Base-by-base conservation (phyloP, 2,888 invertebrate species). In the Meiosimyza decipiens region DNA sequence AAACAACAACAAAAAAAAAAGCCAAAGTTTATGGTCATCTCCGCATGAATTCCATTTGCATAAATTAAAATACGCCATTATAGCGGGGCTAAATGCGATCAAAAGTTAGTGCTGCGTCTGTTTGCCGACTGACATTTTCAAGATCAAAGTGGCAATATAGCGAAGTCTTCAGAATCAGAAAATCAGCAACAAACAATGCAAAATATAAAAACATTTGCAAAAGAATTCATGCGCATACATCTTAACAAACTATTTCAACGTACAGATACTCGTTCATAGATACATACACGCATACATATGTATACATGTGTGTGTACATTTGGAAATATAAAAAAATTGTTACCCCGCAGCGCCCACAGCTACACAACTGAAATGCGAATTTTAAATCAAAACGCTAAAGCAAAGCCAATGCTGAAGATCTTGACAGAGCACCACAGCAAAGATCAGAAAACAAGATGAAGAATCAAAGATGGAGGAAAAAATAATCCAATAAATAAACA, bases 31-130 rank as follows among this genome's bases (percentile, higher is more conserved):
- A 75, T 72, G 77, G 75, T 75, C 75, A 77, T 71, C 74, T 75
- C 74, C 72, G 65, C 74, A 63, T 75, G 75, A 75, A 75, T 75
- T 71, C 62, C 77, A 77, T 77, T 77, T 74, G 73, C 74, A 75
- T 73, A 73, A 72, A 60, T 73, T 64, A 66, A 72, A 66, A 54
- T 57, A 64, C 66, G 62, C 74, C 72, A 72, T 72, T 72, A 67
- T 67, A 16, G 28, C 18, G 12, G 60, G 52, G 60, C 60, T 28
- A 4, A 22, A 40, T 57, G n/a, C 33, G 60, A 18, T 22, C 22
- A 18, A 47, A 57, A n/a, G 9, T 40, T 40, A 40, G 22, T 49
- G 59, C 68, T 59, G 18, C 50, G 60, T 60, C 65, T 52, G 55
- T 18, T 59, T 54, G 22, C 28, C 33, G 71, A 47, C 57, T 55